Evolutionary conservation across 2,888 invertebrate genomes (phyloP).

Genomic region (Stenoptilia bipunctidactyla): DNA sequence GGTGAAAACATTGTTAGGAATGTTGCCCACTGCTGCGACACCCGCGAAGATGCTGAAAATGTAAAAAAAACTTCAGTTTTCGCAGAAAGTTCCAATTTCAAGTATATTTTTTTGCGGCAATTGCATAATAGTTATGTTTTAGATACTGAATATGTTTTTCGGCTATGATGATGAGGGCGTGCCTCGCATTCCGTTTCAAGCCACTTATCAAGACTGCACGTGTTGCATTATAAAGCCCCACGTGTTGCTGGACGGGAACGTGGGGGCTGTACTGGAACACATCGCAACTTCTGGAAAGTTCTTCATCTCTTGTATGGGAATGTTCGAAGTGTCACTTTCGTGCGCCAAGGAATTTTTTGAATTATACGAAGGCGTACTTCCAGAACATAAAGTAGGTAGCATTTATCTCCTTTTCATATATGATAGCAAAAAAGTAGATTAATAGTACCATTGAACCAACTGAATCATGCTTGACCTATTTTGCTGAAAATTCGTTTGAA

Average conservation of each 20-base stretch:
- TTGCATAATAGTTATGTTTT: too few relatives aligned
- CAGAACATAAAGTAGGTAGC: constrained; percentile 78
- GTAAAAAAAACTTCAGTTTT: too few relatives aligned
- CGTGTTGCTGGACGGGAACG: constrained; percentile 79
- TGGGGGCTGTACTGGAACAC: constrained; percentile 80
- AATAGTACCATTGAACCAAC: too few relatives aligned
- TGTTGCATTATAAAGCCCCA: constrained; percentile 93
- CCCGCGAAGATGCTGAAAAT: constrained; percentile 64
- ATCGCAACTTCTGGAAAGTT: constrained; percentile 80
- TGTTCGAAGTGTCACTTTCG: constrained; percentile 80
- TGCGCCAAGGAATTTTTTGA: constrained; percentile 93
- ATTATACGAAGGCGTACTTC: constrained; percentile 88
- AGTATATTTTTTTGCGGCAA: too few relatives aligned
- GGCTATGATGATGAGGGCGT: constrained; percentile 21
- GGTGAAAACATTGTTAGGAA: constrained; percentile 77
- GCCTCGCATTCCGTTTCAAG: constrained; percentile 45
- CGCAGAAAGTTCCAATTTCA: too few relatives aligned
- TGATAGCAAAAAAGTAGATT: too few relatives aligned
- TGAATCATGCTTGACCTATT: too few relatives aligned
- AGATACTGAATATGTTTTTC: background rate
- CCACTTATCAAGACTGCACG: constrained; percentile 76
- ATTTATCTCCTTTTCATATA: too few relatives aligned
- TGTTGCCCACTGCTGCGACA: constrained; percentile 79
- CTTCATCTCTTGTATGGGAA: constrained; percentile 82
- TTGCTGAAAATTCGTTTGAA: too few relatives aligned